Conservation (phyloP, 2,888 invertebrate genomes). For the Aspidiotus rigidus region DNA sequence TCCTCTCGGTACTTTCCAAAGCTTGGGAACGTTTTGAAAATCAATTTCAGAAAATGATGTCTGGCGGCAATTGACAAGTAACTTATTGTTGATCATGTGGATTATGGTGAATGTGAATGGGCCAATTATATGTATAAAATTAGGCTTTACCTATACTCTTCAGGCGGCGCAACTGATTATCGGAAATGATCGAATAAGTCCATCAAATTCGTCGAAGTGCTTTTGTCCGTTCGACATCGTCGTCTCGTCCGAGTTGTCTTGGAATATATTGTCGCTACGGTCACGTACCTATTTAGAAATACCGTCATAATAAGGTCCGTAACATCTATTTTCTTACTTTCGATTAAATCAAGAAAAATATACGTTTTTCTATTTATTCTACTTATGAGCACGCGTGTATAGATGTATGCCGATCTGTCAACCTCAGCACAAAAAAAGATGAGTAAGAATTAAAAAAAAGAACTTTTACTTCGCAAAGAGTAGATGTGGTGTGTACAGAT, state of each 20-base stretch:
- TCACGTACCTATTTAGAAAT: constrained; percentile 21
- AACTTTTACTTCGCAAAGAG: no score
- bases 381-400: no score
- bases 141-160: no score
- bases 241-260: constrained; percentile 7
- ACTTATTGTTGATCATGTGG: constrained; percentile 22
- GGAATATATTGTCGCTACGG: constrained; percentile 19
- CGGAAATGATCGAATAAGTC: not conserved
- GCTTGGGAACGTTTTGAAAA: not conserved
- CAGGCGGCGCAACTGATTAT: not conserved
- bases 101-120: constrained; percentile 9
- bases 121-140: constrained; percentile 3
- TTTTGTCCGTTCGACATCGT: not conserved
- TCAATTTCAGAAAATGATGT: not conserved
- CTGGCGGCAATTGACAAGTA: not conserved
- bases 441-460: no score
- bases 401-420: no score
- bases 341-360: no score
- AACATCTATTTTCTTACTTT: not conserved
- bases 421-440: no score
- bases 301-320: constrained; percentile 24
- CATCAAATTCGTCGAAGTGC: not conserved
- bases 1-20: constrained; percentile 21
- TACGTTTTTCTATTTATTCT: no score
- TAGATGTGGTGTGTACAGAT: no score